These are phyloP conservation scores for Morpho achilles DNA, from an alignment of 2,888 invertebrate species.

Conservation along the genomic window DNA sequence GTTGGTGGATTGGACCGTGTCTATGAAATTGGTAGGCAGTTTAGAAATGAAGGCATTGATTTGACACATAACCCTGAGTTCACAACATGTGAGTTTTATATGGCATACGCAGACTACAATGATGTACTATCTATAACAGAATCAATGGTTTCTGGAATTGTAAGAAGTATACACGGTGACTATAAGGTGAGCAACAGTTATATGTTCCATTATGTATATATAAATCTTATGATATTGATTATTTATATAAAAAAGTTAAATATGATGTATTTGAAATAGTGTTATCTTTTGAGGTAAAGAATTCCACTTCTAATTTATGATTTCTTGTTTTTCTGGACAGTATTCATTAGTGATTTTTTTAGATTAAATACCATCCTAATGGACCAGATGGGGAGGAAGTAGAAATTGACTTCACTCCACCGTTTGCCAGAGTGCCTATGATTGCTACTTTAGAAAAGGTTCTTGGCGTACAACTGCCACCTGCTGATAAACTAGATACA, in stretches of 20 bases:
- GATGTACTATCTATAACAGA: constrained; percentile 97
- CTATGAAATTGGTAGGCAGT: constrained; percentile 95
- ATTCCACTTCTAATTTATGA: too few species aligned
- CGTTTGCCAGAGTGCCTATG: constrained; percentile 96
- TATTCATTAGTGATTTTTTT: constrained; percentile 25
- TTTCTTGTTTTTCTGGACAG: too few species aligned
- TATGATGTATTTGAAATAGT: too few species aligned
- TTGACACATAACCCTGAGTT: constrained; percentile 99
- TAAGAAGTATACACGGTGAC: constrained; percentile 92
- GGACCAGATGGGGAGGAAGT: constrained; percentile 89
- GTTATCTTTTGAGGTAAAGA: too few species aligned
- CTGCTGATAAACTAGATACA: constrained; percentile 82
- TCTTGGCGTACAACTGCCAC: constrained; percentile 86
- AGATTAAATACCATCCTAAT: constrained; percentile 92
- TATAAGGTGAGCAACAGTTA: constrained; percentile 82
- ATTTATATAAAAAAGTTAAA: background rate
- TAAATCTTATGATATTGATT: background rate
- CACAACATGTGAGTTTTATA: constrained; percentile 99
- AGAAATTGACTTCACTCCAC: constrained; percentile 98
- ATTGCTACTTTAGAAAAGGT: constrained; percentile 92
- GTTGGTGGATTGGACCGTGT: constrained; percentile 97
- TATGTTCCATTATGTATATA: background rate
- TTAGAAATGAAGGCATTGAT: constrained; percentile 99
- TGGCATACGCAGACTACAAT: constrained; percentile 99
- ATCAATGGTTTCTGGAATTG: constrained; percentile 95